Conservation (phyloP, 23 tunicate genomes). For the Trididemnum clinides region DNA sequence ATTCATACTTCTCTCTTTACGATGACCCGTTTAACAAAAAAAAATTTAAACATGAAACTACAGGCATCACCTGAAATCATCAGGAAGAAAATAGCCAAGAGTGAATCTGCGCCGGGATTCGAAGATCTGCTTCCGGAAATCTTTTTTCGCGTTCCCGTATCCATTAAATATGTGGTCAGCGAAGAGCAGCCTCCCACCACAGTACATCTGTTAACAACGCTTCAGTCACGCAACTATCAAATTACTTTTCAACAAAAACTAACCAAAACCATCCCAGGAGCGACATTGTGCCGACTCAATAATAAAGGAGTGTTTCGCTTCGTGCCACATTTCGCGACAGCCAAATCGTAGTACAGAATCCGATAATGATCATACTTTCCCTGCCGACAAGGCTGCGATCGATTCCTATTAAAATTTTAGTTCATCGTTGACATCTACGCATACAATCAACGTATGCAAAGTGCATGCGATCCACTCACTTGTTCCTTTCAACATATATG, state of each 20-base stretch:
- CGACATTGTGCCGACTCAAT: slow-evolving; percentile 83
- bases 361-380: slow-evolving; percentile 74
- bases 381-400: slow-evolving; percentile 71
- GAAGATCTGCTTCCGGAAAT: slow-evolving; percentile 79
- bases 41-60: too few species aligned
- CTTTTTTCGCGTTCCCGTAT: slow-evolving; percentile 90
- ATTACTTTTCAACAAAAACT: neutral
- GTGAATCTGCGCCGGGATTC: slow-evolving; percentile 54
- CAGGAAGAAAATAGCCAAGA: slow-evolving; percentile 79
- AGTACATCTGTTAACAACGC: slow-evolving; percentile 72
- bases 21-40: neutral
- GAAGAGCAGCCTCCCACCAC: slow-evolving; percentile 76
- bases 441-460: too few species aligned
- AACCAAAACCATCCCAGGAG: slow-evolving; percentile 96
- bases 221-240: neutral
- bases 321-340: slow-evolving; percentile 67
- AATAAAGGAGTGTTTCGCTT: slow-evolving; percentile 59
- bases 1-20: neutral
- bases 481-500: slow-evolving; percentile 67
- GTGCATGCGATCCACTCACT: slow-evolving; percentile 43
- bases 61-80: slow-evolving; percentile 72
- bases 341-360: slow-evolving; percentile 71
- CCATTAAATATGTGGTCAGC: slow-evolving; percentile 97
- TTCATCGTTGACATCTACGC: too few species aligned
- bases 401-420: too few species aligned